Evolutionary conservation across 2,797 vertebrate species (phyloP), one percentile per base, ranked within the genome.

Genomic region (Pteropus rufus): DNA sequence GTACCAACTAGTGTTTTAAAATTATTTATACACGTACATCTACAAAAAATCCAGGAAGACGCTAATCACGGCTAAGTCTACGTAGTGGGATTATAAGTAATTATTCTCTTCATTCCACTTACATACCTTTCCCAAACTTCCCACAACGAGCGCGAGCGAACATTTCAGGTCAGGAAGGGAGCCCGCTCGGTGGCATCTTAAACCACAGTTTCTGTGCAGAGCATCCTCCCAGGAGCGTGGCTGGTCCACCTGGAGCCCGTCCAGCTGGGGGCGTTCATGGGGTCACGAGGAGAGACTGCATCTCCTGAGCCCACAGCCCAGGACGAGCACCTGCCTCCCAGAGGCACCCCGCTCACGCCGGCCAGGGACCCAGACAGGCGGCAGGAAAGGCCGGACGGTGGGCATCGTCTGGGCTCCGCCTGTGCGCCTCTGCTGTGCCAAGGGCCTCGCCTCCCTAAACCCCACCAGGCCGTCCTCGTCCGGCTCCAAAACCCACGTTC

Each of bases 381-480:
- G 41, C 41, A 41, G 46, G 49, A 49, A 16, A 49, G 49, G 49
- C 49, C 15, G 16, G 49, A 16, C 5, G 16, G 49, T 49, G 49
- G 49, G 49, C 49, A 0, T 1, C 29, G 11, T 2, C 58, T 10
- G 5, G 64, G 84, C 24, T 60, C 76, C 46, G 14, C 60, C 62
- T 10, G 6, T 11, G 36, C 0, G 1, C 15, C 23, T 7, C 26
- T 1, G 8, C 56, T 36, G 26, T 3, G 0, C 14, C 49, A 49
- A 5, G 2, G 41, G 44, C 41, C 7, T 54, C n/a, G 15, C 8
- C 34, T 39, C 24, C 60, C 10, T 4, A n/a, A 36, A 31, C 49
- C 15, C 49, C 49, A 49, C 49, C 49, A 4, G 49, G 49, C 49
- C 15, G 49, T 4, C 65, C 64, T 60, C 9, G 0, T 3, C 18